Base-by-base conservation (phyloP, 2,113 vertebrate genomes). In the Ammodytes marinus region DNA sequence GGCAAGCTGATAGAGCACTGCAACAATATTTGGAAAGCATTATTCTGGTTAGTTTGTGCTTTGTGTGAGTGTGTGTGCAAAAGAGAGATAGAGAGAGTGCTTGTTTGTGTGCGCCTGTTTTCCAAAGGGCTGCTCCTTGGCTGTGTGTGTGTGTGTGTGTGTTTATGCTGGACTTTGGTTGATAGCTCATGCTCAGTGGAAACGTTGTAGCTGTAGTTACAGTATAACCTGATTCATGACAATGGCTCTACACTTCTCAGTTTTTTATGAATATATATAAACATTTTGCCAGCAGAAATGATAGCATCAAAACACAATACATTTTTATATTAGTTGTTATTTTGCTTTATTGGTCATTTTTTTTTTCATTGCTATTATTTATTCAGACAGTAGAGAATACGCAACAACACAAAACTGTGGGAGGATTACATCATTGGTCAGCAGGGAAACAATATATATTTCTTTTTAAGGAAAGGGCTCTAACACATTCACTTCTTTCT, bases 11-110 rank as follows among this genome's bases (percentile, higher is more conserved):
- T 84, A 74, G 70, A 88, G 77, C 68, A 50, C 80, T 77, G 75
- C 68, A 83, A 82, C 83, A 91, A 91, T 91, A 91, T 93, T 91
- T 89, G 85, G 73, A 76, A 81, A 93, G 79, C 9, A 13, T 74
- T 87, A 68, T 77, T 67, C 58, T 83, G 70, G 85, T 71, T 61
- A 57, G 70, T 70, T 47, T 53, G 79, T 77, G 68, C 42, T 60
- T 47, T 64, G 37, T 49, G 13, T 72, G 35, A 72, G 47, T 73
- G 47, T 61, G 43, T 55, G 60, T 39, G 54, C 50, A 50, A 14
- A 39, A 39, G 49, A 9, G 78, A 11, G 15, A 35, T 7, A 40
- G 37, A 67, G 13, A 50, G 50, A 19, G 42, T 14, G 27, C n/a
- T 43, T 35, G 10, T 60, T 54, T 84, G 49, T 73, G 67, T 75